A percentile compares a stretch with the other conserved stretches of the same genome.
phyloP scores from a whole-genome alignment of 2,797 vertebrate genomes.

The Sebastes alutus region DNA sequence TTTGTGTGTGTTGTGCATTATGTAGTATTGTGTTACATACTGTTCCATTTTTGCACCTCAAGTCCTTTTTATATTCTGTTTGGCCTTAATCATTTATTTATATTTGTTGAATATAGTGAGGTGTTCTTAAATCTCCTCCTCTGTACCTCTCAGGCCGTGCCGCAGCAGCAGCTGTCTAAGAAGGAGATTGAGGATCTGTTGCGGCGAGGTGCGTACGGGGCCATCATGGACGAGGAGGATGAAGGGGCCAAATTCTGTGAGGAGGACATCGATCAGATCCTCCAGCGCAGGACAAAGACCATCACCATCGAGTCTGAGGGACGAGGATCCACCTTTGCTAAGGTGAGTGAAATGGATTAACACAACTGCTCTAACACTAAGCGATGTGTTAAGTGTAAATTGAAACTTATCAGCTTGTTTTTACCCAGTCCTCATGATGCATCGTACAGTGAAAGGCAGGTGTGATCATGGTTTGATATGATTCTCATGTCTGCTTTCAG shows the following conservation, averaged over 20 bases:
- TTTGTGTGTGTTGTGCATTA: neutral
- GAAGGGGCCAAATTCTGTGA: conserved; percentile 99
- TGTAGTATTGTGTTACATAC: neutral
- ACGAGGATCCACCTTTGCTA: conserved; percentile 96
- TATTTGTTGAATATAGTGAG: neutral
- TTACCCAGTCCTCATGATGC: neutral
- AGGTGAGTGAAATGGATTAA: conserved; percentile 79
- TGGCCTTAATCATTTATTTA: neutral
- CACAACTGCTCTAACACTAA: neutral
- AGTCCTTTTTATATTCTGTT: neutral
- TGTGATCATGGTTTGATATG: conserved; percentile 20
- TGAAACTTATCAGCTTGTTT: neutral
- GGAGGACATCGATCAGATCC: conserved; percentile 98
- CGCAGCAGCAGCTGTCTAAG: conserved; percentile 98
- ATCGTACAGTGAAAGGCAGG: neutral
- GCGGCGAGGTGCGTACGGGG: conserved; percentile 94
- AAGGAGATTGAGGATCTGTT: conserved; percentile 98
- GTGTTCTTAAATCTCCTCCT: neutral
- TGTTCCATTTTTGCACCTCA: neutral
- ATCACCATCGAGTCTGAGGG: conserved; percentile 99
- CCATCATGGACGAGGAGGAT: conserved; percentile 98
- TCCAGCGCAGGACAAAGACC: conserved; percentile 96
- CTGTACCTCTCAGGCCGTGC: conserved; percentile 77
- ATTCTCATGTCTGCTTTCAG: conserved; percentile 78
- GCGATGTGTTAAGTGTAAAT: neutral